Conservation (phyloP, 2,113 vertebrate genomes). For the Eudyptes chrysolophus region DNA sequence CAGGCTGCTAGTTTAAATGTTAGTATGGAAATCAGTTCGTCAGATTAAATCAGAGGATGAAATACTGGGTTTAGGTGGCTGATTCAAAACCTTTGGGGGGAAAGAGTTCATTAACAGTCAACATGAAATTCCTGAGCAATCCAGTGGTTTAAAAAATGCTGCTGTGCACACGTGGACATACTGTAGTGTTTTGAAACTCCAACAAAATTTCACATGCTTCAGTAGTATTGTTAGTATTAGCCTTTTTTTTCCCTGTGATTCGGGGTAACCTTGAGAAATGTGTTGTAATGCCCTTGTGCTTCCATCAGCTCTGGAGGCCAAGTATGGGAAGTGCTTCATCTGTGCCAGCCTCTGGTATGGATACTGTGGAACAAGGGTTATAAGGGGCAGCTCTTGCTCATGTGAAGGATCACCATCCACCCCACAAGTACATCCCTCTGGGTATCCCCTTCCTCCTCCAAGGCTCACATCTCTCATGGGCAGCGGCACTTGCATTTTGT, state of each 20-base stretch:
- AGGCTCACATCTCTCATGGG: too few species aligned
- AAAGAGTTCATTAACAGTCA: background rate
- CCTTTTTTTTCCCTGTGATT: background rate
- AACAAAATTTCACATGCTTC: background rate
- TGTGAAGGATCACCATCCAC: background rate
- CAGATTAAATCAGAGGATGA: background rate
- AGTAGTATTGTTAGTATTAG: background rate
- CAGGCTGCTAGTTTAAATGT: conserved; percentile 5
- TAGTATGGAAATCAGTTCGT: background rate
- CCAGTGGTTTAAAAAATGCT: background rate
- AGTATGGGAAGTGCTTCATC: background rate
- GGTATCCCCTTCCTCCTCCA: background rate
- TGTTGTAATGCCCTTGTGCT: background rate
- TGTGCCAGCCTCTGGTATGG: background rate
- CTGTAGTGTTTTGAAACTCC: background rate
- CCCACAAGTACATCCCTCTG: background rate
- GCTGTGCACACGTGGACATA: background rate
- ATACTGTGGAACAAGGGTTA: background rate
- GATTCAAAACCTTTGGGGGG: too few species aligned
- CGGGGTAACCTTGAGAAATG: background rate
- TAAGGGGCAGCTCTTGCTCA: background rate
- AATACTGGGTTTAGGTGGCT: too few species aligned
- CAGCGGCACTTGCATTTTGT: background rate
- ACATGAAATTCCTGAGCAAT: background rate
- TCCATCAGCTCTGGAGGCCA: background rate